Evolutionary conservation across 2,888 invertebrate genomes (phyloP).

Genomic region (Sminthurinus aureus): DNA sequence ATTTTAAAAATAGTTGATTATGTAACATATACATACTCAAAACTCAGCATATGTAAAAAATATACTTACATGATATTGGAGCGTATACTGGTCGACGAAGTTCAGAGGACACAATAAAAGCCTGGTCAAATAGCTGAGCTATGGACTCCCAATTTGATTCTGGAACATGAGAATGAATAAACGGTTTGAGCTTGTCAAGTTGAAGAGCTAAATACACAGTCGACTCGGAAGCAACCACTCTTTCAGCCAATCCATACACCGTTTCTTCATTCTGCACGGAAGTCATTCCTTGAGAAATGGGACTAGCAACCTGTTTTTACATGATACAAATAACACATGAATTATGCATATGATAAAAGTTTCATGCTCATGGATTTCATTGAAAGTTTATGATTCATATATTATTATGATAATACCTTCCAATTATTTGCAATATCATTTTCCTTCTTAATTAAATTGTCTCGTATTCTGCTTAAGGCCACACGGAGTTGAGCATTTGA

Average conservation of each 20-base stretch:
- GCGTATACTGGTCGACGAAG: constrained; percentile 86
- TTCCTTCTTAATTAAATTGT: constrained; percentile 70
- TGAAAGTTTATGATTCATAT: constrained; percentile 5
- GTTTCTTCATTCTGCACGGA: constrained; percentile 73
- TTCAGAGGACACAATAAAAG: constrained; percentile 75
- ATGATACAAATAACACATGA: neutral
- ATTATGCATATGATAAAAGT: neutral
- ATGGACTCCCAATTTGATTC: constrained; percentile 68
- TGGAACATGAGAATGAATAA: constrained; percentile 83
- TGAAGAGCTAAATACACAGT: constrained; percentile 88
- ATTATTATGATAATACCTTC: constrained; percentile 41
- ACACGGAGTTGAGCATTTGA: constrained; percentile 68
- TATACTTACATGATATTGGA: constrained; percentile 81
- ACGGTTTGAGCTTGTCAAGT: constrained; percentile 82
- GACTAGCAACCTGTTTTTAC: constrained; percentile 19
- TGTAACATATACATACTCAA: too few relatives aligned
- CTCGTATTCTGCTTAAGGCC: constrained; percentile 75
- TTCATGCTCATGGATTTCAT: neutral
- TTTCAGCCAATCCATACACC: constrained; percentile 82
- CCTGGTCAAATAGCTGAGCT: constrained; percentile 76
- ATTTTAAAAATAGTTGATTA: too few relatives aligned
- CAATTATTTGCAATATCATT: constrained; percentile 59
- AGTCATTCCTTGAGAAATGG: constrained; percentile 2
- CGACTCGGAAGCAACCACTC: constrained; percentile 93
- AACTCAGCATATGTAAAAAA: too few relatives aligned